phyloP scores from a whole-genome alignment of 2,113 vertebrate genomes.

The Lepus americanus region DNA sequence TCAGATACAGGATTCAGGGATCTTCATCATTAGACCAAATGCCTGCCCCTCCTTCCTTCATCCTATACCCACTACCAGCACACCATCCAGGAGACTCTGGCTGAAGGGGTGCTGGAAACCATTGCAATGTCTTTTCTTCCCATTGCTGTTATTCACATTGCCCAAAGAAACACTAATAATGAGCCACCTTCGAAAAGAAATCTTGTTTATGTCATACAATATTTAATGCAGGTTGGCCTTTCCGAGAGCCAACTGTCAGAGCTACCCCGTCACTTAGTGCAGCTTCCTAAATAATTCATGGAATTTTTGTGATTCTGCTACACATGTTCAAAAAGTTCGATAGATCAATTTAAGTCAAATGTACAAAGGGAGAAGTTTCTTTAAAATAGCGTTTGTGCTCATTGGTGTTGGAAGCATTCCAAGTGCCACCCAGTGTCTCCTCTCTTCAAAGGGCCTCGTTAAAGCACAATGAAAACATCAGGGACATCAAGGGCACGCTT shows the following conservation, averaged over 20 bases:
- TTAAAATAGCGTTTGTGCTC: not conserved
- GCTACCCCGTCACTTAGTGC: constrained; percentile 30
- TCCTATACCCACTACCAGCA: not conserved
- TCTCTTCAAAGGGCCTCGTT: constrained; percentile 53
- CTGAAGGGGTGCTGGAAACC: not conserved
- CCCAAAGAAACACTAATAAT: constrained; percentile 40
- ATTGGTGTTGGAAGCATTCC: not conserved
- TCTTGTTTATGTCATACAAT: constrained; percentile 49
- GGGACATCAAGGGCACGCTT: not conserved
- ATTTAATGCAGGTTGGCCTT: constrained; percentile 60
- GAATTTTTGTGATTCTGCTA: constrained; percentile 67
- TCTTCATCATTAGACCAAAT: no score
- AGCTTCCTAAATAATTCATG: constrained; percentile 73
- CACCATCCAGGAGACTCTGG: not conserved
- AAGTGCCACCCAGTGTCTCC: constrained; percentile 3
- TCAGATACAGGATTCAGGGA: no score
- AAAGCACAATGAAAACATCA: constrained; percentile 52
- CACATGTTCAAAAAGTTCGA: constrained; percentile 46
- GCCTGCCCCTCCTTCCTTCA: no score
- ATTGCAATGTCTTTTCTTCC: not conserved
- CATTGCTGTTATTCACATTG: not conserved
- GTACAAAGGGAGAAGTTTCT: constrained; percentile 10
- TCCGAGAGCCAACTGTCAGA: constrained; percentile 36
- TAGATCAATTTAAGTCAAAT: constrained; percentile 55
- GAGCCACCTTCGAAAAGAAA: constrained; percentile 40